Evolutionary conservation across 2,797 vertebrate genomes (phyloP), one percentile per base, ranked within the genome.

Genomic region (Propithecus deckenii): DNA sequence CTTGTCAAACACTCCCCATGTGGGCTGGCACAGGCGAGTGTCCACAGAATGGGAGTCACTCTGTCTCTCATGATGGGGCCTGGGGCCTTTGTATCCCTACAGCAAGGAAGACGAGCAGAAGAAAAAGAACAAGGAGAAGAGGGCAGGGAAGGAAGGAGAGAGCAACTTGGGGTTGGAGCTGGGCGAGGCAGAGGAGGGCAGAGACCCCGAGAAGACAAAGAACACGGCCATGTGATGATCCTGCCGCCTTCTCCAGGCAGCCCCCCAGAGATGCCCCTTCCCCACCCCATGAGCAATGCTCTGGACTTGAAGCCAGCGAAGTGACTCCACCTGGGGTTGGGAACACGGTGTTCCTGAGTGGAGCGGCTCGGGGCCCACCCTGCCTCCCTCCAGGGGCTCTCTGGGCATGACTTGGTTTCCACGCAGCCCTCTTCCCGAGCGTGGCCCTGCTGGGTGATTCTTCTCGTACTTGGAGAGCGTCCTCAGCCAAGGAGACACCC

Each of bases 151-250:
- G 28, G 17, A 13, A 89, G 97, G 96, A 46, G 32, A 67, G 57
- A 89, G 32, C 59, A 98, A 97, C n/a, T 2, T 18, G 15, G 97
- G 83, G 5, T 8, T 97, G 79, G 95, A 98, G 13, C 63, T 97
- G 69, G 92, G 92, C 9, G 81, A 97, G 67, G 5, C 25, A 0
- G 69, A 72, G 48, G 71, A 52, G 17, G 0, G 2, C 4, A 3
- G 5, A 4, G n/a, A 55, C 4, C 2, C 41, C 0, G 50, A 23
- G 69, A 38, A 13, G 20, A 10, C 0, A 7, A 83, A 17, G 80
- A 92, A 35, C 10, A 92, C 50, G 0, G 38, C 67, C 55, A n/a
- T 96, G 89, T 97, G 89, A 97, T 35, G 43, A 9, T 1, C 25
- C 13, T 30, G 30, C 69, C 1, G 0, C 81, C 55, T 38, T 67